Conservation (phyloP, 2,888 invertebrate species). For the Steinernema carpocapsae region DNA sequence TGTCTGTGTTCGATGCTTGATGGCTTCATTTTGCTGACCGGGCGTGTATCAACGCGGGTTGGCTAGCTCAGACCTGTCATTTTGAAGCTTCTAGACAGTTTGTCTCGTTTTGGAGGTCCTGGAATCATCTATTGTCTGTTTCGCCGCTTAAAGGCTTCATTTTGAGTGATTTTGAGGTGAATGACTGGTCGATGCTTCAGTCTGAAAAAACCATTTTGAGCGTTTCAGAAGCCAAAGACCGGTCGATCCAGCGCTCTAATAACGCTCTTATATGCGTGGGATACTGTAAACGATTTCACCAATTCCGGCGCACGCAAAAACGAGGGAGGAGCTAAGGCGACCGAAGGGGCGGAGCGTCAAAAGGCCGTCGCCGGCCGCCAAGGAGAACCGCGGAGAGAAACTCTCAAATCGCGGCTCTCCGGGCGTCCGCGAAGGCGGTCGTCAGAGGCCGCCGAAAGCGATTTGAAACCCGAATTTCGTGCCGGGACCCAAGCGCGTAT, state of each 20-base stretch:
- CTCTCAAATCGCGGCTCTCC: conserved; percentile 6
- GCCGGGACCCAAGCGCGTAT: conserved; percentile 27
- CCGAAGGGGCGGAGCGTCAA: background rate
- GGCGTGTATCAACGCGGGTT: too few species aligned
- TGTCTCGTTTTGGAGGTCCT: too few species aligned
- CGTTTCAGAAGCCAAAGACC: too few species aligned
- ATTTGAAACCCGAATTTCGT: conserved; percentile 18
- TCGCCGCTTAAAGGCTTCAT: too few species aligned
- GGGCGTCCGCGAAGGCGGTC: background rate
- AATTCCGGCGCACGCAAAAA: background rate
- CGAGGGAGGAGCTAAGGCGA: background rate
- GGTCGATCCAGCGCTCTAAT: background rate
- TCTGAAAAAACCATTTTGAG: too few species aligned
- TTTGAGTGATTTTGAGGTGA: too few species aligned
- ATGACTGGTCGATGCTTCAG: too few species aligned
- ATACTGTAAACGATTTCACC: background rate
- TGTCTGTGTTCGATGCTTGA: too few species aligned
- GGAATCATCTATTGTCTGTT: too few species aligned
- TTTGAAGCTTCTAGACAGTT: too few species aligned
- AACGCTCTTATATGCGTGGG: background rate
- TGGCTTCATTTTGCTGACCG: too few species aligned
- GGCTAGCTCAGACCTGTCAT: too few species aligned
- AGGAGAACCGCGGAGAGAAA: background rate
- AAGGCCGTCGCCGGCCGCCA: background rate
- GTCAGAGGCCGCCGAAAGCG: background rate